A percentile compares a stretch with the other conserved stretches of the same genome.
Conservation (phyloP, 2,113 vertebrate genomes). For the Balaenoptera acutorostrata region DNA sequence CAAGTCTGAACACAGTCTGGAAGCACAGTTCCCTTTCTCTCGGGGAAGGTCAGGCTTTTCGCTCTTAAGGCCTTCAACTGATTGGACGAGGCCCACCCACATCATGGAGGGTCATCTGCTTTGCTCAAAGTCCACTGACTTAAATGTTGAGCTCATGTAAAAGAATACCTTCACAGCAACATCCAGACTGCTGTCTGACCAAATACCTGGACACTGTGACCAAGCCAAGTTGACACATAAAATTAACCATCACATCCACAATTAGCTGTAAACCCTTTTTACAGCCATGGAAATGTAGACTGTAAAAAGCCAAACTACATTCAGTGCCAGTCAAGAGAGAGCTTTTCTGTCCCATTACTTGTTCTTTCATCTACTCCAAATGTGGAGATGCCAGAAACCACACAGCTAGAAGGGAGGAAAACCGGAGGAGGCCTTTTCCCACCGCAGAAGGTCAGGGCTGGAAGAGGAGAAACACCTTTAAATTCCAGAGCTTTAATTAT, state of each 20-base stretch:
- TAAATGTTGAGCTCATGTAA: background rate
- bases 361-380: background rate
- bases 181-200: background rate
- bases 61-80: background rate
- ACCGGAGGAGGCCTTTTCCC: background rate
- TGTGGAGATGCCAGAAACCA: background rate
- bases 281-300: background rate
- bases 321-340: background rate
- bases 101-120: background rate
- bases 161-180: background rate
- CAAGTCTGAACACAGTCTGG: background rate
- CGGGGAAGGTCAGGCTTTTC: background rate
- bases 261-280: too few species aligned
- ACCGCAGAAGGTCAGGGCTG: background rate
- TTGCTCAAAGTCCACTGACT: background rate
- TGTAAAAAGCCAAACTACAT: background rate
- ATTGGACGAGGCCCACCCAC: background rate
- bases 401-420: background rate
- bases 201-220: background rate
- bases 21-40: background rate
- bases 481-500: background rate
- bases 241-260: background rate
- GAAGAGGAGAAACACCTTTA: background rate
- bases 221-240: background rate
- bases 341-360: background rate